A percentile compares a stretch with the other conserved stretches of the same genome.
These are phyloP conservation scores for Brachionichthys hirsutus DNA, from an alignment of 2,113 vertebrate species.

Conservation along the genomic window DNA sequence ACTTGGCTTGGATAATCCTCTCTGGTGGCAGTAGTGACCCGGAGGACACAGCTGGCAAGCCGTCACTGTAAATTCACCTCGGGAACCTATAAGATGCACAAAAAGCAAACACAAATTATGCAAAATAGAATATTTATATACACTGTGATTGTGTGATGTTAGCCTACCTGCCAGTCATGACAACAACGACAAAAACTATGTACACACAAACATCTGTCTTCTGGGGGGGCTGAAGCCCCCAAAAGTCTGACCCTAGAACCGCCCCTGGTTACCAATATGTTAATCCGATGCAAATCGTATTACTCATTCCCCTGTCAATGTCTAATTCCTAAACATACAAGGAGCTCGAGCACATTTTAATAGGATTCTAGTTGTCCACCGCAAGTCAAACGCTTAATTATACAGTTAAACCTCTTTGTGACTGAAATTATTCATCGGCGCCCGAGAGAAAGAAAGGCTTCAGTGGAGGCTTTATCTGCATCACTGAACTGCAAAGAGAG, in stretches of 20 bases:
- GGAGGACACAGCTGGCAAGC: slow-evolving; percentile 71
- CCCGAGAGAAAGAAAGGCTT: slow-evolving; percentile 30
- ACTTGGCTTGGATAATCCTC: slow-evolving; percentile 62
- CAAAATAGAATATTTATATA: no score
- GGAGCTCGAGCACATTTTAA: slow-evolving; percentile 41
- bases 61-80: slow-evolving; percentile 58
- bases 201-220: no score
- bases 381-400: slow-evolving; percentile 59
- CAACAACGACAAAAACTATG: no score
- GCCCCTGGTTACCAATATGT: not conserved
- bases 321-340: slow-evolving; percentile 33
- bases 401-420: slow-evolving; percentile 56
- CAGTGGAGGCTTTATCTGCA: slow-evolving; percentile 26
- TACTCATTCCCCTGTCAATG: slow-evolving; percentile 29
- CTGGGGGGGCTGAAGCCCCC: no score
- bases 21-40: slow-evolving; percentile 73
- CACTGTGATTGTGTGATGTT: no score
- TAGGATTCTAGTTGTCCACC: slow-evolving; percentile 45
- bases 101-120: no score
- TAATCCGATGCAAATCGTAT: slow-evolving; percentile 34
- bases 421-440: slow-evolving; percentile 55
- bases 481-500: slow-evolving; percentile 41
- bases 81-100: slow-evolving; percentile 41
- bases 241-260: no score
- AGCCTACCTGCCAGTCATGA: no score